A percentile compares a stretch with the other conserved stretches of the same genome.
Evolutionary conservation across 2,797 vertebrate genomes (phyloP).

Genomic region (Danio jaintianensis): DNA sequence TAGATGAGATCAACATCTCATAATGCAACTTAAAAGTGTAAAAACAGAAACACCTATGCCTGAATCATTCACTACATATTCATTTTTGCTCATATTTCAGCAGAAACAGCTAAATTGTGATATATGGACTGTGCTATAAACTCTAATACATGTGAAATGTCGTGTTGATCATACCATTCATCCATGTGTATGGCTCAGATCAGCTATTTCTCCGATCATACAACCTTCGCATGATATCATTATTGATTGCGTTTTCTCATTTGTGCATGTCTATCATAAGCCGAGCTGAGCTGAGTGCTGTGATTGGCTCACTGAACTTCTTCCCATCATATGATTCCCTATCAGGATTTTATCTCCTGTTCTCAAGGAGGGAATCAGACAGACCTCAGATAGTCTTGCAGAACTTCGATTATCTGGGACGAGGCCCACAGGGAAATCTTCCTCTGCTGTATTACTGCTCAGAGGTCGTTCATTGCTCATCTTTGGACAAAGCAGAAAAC

Average conservation of each 20-base stretch:
- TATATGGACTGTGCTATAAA: not conserved
- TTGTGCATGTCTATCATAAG: not conserved
- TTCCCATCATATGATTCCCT: not conserved
- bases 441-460: constrained; percentile 45
- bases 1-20: no score
- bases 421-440: constrained; percentile 56
- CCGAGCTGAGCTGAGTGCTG: not conserved
- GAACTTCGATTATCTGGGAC: constrained; percentile 53
- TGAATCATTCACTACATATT: no score
- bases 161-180: not conserved
- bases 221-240: not conserved
- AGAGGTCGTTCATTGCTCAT: constrained; percentile 41
- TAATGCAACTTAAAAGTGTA: no score
- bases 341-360: constrained; percentile 31
- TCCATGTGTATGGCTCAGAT: not conserved
- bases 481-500: constrained; percentile 41
- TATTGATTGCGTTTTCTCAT: constrained; percentile 25
- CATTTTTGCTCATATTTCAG: not conserved
- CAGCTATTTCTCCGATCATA: not conserved
- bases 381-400: constrained; percentile 33
- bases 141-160: not conserved
- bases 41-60: no score
- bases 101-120: not conserved
- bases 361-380: constrained; percentile 27
- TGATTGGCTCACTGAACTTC: constrained; percentile 4